Evolutionary conservation across 2,113 vertebrate genomes (phyloP), one percentile per base, ranked within the genome.

Genomic region (Xiphophorus hellerii): DNA sequence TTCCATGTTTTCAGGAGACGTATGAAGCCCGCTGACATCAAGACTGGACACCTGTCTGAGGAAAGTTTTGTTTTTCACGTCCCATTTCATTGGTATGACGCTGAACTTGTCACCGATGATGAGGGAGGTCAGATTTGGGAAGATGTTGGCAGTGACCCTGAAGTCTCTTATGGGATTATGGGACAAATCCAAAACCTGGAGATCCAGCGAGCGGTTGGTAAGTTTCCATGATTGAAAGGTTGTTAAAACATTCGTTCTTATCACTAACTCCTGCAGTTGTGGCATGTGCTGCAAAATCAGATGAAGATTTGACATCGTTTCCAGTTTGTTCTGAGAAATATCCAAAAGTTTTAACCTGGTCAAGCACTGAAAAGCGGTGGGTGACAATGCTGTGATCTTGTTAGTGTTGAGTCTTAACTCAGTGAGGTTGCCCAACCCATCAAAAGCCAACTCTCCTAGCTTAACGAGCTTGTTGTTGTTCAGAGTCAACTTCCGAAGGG

Each of bases 101-200:
- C 17, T 74, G 5, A 42, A 60, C 5, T 31, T 39, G n/a, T 78
- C 30, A 1, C 90, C 93, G 0, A 88, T 74, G 29, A 89, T 86
- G 9, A 95, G 65, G 1, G 17, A 64, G 54, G 82, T 76, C 15
- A 95, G 90, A 54, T 74, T 80, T 42, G 91, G 89, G 54, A 96
- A 92, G 39, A 91, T 35, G 20, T 89, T 69, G 5, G 89, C 83
- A 25, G 87, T 90, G 58, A 95, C 63, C 3, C 39, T 72, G 25
- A 93, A 91, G 20, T 62, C 37, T 11, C 66, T 29, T 33, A 93
- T 51, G 4, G 84, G 72, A 78, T 94, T 93, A 25, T 37, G 29
- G 1, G 91, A 93, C 17, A 93, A 14, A 86, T 94, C 85, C 0
- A 95, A 74, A 0, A 9, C 7, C 0, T 9, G 12, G 1, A 92